These are phyloP conservation scores for Brachyrhaphis roseni DNA, from an alignment of 2,797 vertebrate genomes.

Conservation along the genomic window DNA sequence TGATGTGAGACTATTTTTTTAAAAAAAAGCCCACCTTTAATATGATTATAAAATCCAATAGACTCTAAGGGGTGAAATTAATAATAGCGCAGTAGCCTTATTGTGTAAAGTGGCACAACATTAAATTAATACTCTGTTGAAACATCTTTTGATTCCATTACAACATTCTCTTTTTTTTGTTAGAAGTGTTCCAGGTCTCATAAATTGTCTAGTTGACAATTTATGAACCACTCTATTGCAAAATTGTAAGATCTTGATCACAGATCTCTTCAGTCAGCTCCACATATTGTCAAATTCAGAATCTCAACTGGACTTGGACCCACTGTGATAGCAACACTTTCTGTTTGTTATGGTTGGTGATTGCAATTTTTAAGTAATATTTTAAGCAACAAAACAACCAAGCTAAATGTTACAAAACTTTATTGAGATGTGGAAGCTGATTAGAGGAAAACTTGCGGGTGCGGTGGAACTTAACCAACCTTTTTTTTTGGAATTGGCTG, in stretches of 20 bases:
- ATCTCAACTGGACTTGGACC: not conserved
- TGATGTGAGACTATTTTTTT: no score
- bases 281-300: not conserved
- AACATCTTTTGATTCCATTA: not conserved
- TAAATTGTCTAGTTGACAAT: not conserved
- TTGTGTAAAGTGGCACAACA: not conserved
- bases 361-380: not conserved
- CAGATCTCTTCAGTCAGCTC: not conserved
- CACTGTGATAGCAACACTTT: not conserved
- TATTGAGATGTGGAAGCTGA: not conserved
- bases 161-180: not conserved
- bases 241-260: not conserved
- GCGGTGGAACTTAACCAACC: not conserved
- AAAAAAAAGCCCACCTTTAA: not conserved
- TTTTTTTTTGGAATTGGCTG: not conserved
- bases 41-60: not conserved
- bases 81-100: not conserved
- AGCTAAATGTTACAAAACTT: not conserved
- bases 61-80: not conserved
- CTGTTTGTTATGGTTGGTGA: not conserved
- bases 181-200: not conserved
- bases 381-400: not conserved
- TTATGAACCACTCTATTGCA: not conserved
- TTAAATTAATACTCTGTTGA: not conserved
- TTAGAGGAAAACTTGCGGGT: not conserved